Evolutionary conservation across 2,113 vertebrate genomes (phyloP).

Genomic region (Triplophysa dalaica): DNA sequence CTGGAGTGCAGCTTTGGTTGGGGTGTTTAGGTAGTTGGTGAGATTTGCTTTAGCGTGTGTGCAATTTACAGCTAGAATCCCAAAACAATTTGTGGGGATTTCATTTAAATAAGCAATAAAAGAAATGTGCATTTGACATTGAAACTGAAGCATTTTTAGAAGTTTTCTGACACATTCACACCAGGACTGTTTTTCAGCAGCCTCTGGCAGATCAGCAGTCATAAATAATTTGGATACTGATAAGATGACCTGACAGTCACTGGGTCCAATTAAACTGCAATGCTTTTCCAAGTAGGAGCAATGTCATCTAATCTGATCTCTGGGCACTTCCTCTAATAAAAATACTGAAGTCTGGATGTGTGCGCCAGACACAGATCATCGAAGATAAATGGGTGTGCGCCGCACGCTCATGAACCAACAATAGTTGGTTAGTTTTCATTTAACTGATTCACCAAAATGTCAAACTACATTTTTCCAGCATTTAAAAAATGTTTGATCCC

Average conservation of each 20-base stretch:
- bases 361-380: neutral
- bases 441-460: neutral
- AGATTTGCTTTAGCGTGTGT: constrained; percentile 3
- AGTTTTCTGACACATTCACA: neutral
- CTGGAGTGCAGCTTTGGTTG: constrained; percentile 49
- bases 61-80: neutral
- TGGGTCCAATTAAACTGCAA: neutral
- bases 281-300: neutral
- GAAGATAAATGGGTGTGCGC: neutral
- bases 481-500: neutral
- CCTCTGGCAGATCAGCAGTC: constrained; percentile 8
- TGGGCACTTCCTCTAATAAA: constrained; percentile 29
- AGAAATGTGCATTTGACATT: neutral
- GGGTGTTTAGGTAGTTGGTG: neutral
- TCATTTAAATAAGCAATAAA: neutral
- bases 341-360: constrained; percentile 1
- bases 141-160: neutral
- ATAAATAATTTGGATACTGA: constrained; percentile 31
- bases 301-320: constrained; percentile 39
- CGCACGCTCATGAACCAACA: neutral
- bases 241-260: neutral
- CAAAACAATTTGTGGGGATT: neutral
- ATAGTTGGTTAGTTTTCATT: neutral
- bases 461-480: neutral
- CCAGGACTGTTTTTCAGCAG: neutral